Base-by-base conservation (phyloP, 2,113 vertebrate genomes). In the Pedionomus torquatus region DNA sequence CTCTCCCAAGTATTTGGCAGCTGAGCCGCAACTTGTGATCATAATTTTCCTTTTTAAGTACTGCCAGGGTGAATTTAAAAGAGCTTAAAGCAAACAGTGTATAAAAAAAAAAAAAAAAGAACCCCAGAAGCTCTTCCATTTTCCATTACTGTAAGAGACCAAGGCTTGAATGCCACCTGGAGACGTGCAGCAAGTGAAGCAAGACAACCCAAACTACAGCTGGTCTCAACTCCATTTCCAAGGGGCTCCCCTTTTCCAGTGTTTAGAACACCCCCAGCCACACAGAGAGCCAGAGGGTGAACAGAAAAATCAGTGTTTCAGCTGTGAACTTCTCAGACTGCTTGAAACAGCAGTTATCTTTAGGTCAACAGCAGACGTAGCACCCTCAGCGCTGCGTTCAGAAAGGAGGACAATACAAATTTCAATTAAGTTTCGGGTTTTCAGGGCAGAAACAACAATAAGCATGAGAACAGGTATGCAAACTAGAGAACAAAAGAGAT, bases 171-270 rank as follows among this genome's bases (percentile, higher is more conserved):
- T 58, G 54, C 72, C 79, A 63, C 39, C 63, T 33, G 25, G 58
- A 77, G 65, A 81, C 0, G 0, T 1, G 6, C 35, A 48, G 55
- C n/a, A 77, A 46, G 46, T 6, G 52, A 83, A 84, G 44, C 35
- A 39, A 39, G 6, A n/a, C 44, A 75, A 21, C 46, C 1, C 0
- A 14, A n/a, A 35, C 54, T 20, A 17, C 1, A 4, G 28, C 25
- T 58, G 44, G 15, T 51, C 39, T 87, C 60, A 19, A 19, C 19
- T 74, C 31, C 37, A 26, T 30, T 79, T 81, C 61, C 51, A 78
- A 79, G 28, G 35, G 26, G 25, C 0, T 2, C 12, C 26, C 3
- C 1, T 24, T 87, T 61, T 37, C 51, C 49, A 7, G 16, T 7
- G 14, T 58, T 90, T 5, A 33, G 26, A 81, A 68, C 54, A 82